Evolutionary conservation across 2,888 invertebrate genomes (phyloP), one percentile per base, ranked within the genome.

Genomic region (Lochmaea crataegi): DNA sequence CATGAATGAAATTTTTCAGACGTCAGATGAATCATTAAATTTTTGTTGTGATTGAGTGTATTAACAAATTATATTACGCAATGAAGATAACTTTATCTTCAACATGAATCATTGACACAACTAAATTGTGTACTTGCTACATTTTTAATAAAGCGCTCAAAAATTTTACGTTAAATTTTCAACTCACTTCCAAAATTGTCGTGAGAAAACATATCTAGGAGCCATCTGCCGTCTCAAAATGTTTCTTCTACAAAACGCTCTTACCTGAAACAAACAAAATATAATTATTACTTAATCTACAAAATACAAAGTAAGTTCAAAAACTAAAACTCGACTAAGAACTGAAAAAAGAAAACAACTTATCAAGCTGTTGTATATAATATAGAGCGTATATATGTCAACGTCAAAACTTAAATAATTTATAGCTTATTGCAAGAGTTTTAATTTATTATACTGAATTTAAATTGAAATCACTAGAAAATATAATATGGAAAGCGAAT

Each of bases 1-100:
- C 38, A 32, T 60, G 32, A 60, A 60, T 60, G 60, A 38, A 51
- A 32, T 38, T 32, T 32, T 10, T 14, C n/a, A 12, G 2, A 38
- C 60, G 60, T 60, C 58, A 26, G 14, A 22, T 26, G n/a, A 26
- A 14, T 58, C 26, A 58, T 58, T 53, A 16, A 45, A 45, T 12
- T 45, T 14, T 14, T 45, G 45, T 45, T 12, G 10, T 26, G 26
- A 26, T 26, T 26, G 26, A 26, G 12, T 42, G 42, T 42, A 42
- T 11, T 14, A 11, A 4, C 12, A 45, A 14, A 45, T 45, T 4
- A 11, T 12, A 45, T 45, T 45, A 45, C 45, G 45, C 45, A 11
- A 45, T 12, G 4, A 14, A 1, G 45, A 45, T 45, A 12, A 45
- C 45, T 12, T 32, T 32, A 32, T 32, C 32, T 32, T 32, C 7